Evolutionary conservation across 2,888 invertebrate genomes (phyloP).

Genomic region (Neoitamus cyanurus): DNA sequence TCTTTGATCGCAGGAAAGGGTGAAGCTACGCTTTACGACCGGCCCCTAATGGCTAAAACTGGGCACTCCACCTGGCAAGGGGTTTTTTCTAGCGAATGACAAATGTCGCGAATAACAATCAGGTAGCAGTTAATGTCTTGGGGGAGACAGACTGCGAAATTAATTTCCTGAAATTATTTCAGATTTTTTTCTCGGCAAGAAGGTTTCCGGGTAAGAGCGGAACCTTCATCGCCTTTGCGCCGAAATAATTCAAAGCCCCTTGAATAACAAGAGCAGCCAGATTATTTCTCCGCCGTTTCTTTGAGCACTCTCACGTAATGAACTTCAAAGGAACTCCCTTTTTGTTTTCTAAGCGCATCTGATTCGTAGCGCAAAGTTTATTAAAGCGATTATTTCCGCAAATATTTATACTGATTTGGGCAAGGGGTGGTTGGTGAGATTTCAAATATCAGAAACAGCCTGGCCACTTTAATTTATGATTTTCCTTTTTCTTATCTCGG

Average conservation of each 20-base stretch:
- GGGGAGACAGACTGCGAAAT: slow-evolving; percentile 9
- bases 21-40: not conserved
- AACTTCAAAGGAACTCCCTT: not conserved
- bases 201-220: not conserved
- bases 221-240: not conserved
- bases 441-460: too few relatives aligned
- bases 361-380: not conserved
- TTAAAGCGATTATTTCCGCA: not conserved
- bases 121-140: slow-evolving; percentile 20
- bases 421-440: too few relatives aligned
- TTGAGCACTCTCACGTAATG: not conserved
- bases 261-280: not conserved
- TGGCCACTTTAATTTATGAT: not conserved
- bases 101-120: slow-evolving; percentile 19
- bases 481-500: not conserved
- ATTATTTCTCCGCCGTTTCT: not conserved
- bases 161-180: slow-evolving; percentile 41
- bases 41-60: slow-evolving; percentile 20
- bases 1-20: slow-evolving; percentile 45
- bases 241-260: not conserved
- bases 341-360: not conserved
- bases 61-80: not conserved
- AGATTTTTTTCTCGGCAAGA: not conserved
- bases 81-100: not conserved
- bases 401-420: not conserved